Base-by-base conservation (phyloP, 2,797 vertebrate genomes). In the Mus minutoides region DNA sequence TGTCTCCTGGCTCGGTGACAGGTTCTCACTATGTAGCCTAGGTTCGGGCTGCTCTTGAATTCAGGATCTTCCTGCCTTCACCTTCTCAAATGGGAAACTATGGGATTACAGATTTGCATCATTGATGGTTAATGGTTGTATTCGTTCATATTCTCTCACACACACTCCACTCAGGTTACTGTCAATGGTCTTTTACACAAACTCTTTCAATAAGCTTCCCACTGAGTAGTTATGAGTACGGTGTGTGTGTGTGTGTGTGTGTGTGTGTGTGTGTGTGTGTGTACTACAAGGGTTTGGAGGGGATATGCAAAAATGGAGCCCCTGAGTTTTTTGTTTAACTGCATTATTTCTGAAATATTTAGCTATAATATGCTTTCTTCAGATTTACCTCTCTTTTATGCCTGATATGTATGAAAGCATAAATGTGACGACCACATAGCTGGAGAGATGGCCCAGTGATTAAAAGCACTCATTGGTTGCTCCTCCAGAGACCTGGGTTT, bases 131-230 rank as follows among this genome's bases (percentile, higher is more conserved):
- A 43, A 58, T 34, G 26, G 37, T 21, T 16, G 40, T 43, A 43
- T 29, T 46, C 58, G 31, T 56, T 79, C 58, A 64, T 8, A 60
- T 29, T 62, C 12, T 56, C 40, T 14, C 16, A 24, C 40, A 26
- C 22, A 4, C n/a, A 40, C 49, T 56, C 54, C 54, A 29, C 37
- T 46, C 43, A 71, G 34, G 43, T 3, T 69, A 83, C 87, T 91
- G 91, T 86, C 96, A 34, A 82, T 89, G 34, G 9, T 37, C 71
- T 93, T 94, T 79, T 91, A 88, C n/a, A 73, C 43, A 76, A 83
- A 26, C 8, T 80, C 11, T 64, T 79, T 87, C 64, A 97, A 58
- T 86, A 46, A 87, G 69, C n/a, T 58, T 91, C 40, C n/a, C 40
- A 79, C 5, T 89, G 56, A 90, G 49, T 94, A 80, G 8, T 67